Percentiles rank a stretch among this genome's conserved stretches.
These are phyloP conservation scores for Phodopus roborovskii DNA, from an alignment of 2,113 vertebrate species.

Conservation along the genomic window DNA sequence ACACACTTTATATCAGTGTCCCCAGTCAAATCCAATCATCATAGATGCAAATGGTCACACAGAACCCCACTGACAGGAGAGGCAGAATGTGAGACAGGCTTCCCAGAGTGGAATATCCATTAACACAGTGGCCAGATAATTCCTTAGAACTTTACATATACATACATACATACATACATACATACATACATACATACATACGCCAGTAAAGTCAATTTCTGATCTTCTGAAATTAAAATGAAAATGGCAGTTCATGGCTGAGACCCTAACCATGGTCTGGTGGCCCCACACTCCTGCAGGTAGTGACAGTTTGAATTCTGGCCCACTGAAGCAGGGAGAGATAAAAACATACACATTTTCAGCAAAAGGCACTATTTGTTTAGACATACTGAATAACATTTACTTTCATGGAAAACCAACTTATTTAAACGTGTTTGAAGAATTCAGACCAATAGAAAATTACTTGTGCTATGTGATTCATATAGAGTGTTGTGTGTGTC, in stretches of 20 bases:
- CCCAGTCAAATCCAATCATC: constrained; percentile 69
- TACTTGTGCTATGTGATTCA: not conserved
- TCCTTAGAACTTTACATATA: constrained; percentile 71
- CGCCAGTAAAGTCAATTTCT: constrained; percentile 71
- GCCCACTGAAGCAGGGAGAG: constrained; percentile 37
- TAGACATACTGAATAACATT: constrained; percentile 31
- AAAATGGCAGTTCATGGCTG: constrained; percentile 63
- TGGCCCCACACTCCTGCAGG: not conserved
- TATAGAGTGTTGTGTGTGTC: not conserved
- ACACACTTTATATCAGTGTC: not conserved
- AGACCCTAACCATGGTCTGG: constrained; percentile 23
- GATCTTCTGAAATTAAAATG: constrained; percentile 76
- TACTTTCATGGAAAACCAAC: constrained; percentile 56
- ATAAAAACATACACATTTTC: constrained; percentile 34
- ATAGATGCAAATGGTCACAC: constrained; percentile 64
- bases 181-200: constrained; percentile 82
- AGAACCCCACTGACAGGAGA: constrained; percentile 68
- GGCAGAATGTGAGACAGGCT: constrained; percentile 75
- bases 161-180: constrained; percentile 80
- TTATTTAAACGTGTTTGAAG: not conserved
- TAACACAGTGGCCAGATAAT: constrained; percentile 70
- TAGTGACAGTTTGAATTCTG: not conserved
- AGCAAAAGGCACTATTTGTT: constrained; percentile 40
- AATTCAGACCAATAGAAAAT: not conserved
- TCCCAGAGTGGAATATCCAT: constrained; percentile 71